Evolutionary conservation across 2,113 vertebrate species (phyloP).

Genomic region (Campylomormyrus tamandua): DNA sequence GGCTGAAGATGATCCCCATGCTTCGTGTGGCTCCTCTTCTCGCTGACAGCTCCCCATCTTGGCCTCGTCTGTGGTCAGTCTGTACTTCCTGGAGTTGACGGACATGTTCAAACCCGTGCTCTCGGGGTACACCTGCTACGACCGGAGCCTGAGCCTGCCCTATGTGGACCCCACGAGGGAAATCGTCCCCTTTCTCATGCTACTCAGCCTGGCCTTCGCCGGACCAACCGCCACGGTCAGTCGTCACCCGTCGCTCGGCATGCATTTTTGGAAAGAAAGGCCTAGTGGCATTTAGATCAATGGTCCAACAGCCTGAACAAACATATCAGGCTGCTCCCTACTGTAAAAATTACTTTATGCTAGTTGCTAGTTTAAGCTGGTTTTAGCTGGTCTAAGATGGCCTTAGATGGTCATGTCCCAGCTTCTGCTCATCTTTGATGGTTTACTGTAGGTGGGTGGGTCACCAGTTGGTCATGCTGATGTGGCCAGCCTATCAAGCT

Average conservation of each 20-base stretch:
- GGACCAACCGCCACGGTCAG: constrained; percentile 86
- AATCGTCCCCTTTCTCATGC: constrained; percentile 86
- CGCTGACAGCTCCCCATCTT: constrained; percentile 80
- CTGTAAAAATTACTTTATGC: not conserved
- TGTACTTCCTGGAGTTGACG: constrained; percentile 97
- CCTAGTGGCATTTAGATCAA: not conserved
- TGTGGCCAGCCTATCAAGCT: not conserved
- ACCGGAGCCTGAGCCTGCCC: constrained; percentile 91
- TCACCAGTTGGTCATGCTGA: not conserved
- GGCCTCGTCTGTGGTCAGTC: constrained; percentile 88
- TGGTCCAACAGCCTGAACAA: not conserved
- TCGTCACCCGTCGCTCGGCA: not conserved
- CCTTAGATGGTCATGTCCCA: not conserved
- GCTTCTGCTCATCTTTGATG: not conserved
- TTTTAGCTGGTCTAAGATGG: not conserved
- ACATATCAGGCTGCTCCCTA: not conserved
- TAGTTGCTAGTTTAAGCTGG: not conserved
- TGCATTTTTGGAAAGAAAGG: not conserved
- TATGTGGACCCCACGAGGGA: constrained; percentile 92
- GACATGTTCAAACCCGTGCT: constrained; percentile 94
- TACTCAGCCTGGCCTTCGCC: constrained; percentile 88
- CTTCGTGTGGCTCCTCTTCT: constrained; percentile 37
- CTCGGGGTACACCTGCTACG: constrained; percentile 89
- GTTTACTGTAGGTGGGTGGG: not conserved
- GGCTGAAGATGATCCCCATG: not conserved